Percentiles rank a stretch among this genome's conserved stretches.
Conservation (phyloP, 2,888 invertebrate species). For the Drosophila rellima region DNA sequence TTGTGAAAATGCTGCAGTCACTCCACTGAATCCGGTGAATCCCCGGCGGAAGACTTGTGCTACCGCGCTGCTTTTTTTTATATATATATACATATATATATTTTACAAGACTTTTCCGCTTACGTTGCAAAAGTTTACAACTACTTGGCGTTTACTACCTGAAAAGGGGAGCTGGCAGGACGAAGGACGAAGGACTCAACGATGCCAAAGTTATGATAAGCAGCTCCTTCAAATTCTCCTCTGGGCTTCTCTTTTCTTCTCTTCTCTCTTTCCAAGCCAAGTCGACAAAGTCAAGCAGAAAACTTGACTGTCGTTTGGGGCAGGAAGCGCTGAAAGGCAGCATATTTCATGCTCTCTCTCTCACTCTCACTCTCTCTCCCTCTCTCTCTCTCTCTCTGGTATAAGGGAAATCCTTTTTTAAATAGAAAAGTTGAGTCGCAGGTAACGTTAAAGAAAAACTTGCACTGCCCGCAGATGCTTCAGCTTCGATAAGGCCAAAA, state of each 20-base stretch:
- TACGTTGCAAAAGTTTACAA: conserved; percentile 73
- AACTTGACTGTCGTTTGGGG: conserved; percentile 62
- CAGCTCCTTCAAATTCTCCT: conserved; percentile 51
- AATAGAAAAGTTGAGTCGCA: conserved; percentile 70
- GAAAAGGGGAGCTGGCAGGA: conserved; percentile 9
- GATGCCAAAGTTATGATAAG: conserved; percentile 75
- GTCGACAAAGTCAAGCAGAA: conserved; percentile 79
- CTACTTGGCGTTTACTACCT: conserved; percentile 80
- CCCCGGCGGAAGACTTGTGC: conserved; percentile 23
- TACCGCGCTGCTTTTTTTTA: conserved; percentile 51
- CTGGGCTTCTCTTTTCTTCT: neutral
- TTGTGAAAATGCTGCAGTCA: conserved; percentile 68
- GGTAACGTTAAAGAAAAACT: conserved; percentile 38
- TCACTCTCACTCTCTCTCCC: neutral
- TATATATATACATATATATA: too few species aligned
- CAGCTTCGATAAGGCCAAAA: conserved; percentile 64
- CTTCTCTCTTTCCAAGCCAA: conserved; percentile 52
- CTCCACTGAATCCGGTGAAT: conserved; percentile 9
- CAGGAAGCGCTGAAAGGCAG: conserved; percentile 57
- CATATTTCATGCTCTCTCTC: conserved; percentile 68
- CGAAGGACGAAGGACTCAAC: conserved; percentile 3
- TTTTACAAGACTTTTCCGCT: conserved; percentile 81
- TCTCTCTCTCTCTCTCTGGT: neutral
- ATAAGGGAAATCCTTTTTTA: conserved; percentile 77
- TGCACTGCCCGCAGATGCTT: conserved; percentile 54